A percentile compares a stretch with the other conserved stretches of the same genome.
Evolutionary conservation across 2,113 vertebrate species (phyloP).

Genomic region (Scytalopus superciliaris): DNA sequence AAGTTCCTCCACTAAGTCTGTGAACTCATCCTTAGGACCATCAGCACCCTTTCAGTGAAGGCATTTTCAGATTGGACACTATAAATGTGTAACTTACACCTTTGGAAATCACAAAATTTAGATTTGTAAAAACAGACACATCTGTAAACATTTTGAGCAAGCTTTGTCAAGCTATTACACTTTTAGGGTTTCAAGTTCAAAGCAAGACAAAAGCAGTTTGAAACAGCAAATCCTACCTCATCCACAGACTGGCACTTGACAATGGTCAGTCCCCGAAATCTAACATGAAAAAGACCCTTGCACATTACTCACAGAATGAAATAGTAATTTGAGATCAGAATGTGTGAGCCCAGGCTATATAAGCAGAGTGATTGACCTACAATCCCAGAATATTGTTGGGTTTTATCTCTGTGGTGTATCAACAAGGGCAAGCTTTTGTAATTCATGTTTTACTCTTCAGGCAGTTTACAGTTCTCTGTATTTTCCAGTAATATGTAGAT

Average conservation of each 20-base stretch:
- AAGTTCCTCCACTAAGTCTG: not conserved
- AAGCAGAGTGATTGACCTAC: not conserved
- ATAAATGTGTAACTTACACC: fast-evolving
- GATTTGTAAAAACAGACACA: not conserved
- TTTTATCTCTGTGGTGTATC: not conserved
- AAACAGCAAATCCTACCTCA: not conserved
- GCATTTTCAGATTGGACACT: not conserved
- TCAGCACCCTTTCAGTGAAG: not conserved
- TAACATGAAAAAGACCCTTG: not conserved
- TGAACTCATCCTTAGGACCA: not conserved
- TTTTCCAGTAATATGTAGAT: not conserved
- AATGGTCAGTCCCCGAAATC: not conserved
- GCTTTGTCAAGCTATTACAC: not conserved
- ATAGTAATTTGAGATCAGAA: not conserved
- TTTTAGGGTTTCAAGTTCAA: not conserved
- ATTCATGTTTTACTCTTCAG: not conserved
- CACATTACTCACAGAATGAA: fast-evolving
- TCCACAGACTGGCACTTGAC: not conserved
- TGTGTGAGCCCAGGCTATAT: not conserved
- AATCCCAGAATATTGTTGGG: not conserved
- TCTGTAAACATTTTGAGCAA: not conserved
- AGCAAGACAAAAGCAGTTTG: not conserved
- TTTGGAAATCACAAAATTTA: not conserved
- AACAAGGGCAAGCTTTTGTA: not conserved
- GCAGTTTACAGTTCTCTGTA: not conserved